Conservation (phyloP, 2,888 invertebrate genomes). For the Pandemis heparana region DNA sequence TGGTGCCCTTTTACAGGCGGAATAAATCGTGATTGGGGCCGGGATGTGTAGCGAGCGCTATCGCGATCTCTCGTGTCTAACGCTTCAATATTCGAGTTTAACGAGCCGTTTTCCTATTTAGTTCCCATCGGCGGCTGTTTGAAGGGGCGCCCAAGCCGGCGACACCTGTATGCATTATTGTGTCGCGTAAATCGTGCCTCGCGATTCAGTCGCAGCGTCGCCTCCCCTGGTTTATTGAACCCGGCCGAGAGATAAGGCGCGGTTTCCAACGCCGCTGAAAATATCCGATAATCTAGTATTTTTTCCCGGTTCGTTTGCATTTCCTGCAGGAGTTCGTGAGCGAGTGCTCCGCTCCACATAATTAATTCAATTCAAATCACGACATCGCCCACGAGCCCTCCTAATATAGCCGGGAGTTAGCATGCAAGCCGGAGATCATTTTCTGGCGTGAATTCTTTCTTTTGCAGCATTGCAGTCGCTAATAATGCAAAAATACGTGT, state of each 20-base stretch:
- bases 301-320: slow-evolving; percentile 71
- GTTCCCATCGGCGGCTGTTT: slow-evolving; percentile 74
- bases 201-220: slow-evolving; percentile 71
- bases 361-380: slow-evolving; percentile 83
- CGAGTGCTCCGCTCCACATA: slow-evolving; percentile 68
- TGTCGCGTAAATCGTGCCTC: slow-evolving; percentile 78
- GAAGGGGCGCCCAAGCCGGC: slow-evolving; percentile 72
- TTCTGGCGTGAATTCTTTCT: slow-evolving; percentile 10
- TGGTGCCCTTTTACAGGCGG: slow-evolving; percentile 78
- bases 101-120: slow-evolving; percentile 72
- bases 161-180: slow-evolving; percentile 84
- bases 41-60: slow-evolving; percentile 68
- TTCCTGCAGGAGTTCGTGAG: slow-evolving; percentile 73
- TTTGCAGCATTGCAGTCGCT: slow-evolving; percentile 5
- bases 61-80: slow-evolving; percentile 76
- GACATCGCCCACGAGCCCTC: slow-evolving; percentile 75
- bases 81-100: slow-evolving; percentile 70
- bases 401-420: slow-evolving; percentile 69
- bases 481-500: slow-evolving; percentile 15
- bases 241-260: slow-evolving; percentile 71
- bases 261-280: slow-evolving; percentile 65
- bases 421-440: slow-evolving; percentile 52
- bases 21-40: slow-evolving; percentile 79
- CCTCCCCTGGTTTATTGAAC: slow-evolving; percentile 80
- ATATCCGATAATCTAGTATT: slow-evolving; percentile 69